These are phyloP conservation scores for Solenopsis fugax DNA, from an alignment of 1,140 invertebrate species.

Conservation along the genomic window DNA sequence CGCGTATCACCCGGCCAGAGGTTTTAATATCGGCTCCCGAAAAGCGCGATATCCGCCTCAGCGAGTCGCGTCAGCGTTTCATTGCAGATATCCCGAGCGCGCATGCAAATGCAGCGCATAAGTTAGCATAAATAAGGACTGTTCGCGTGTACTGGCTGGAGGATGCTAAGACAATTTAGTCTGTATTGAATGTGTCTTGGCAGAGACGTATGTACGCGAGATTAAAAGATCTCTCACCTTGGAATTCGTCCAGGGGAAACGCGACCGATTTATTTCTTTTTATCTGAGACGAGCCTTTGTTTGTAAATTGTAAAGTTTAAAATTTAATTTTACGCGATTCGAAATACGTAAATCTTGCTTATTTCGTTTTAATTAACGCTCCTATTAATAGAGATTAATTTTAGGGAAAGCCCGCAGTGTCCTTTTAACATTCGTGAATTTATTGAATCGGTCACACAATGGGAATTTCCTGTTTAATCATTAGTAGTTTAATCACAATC, in stretches of 20 bases:
- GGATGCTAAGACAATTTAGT: slow-evolving; percentile 62
- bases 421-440: background rate
- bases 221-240: slow-evolving; percentile 8
- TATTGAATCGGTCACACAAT: background rate
- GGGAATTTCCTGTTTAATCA: background rate
- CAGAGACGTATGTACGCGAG: background rate
- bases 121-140: slow-evolving; percentile 76
- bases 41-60: slow-evolving; percentile 21
- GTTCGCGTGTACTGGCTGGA: slow-evolving; percentile 28
- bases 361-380: background rate
- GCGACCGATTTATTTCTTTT: background rate
- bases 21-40: slow-evolving; percentile 73
- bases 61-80: slow-evolving; percentile 46
- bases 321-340: background rate
- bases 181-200: slow-evolving; percentile 41
- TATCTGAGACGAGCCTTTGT: background rate
- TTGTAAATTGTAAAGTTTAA: background rate
- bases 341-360: background rate
- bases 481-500: background rate
- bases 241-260: no score
- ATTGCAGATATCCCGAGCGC: slow-evolving; percentile 19
- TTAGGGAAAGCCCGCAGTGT: background rate
- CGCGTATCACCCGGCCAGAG: background rate
- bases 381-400: background rate
- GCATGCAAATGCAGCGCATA: slow-evolving; percentile 75